Evolutionary conservation across 2,797 vertebrate genomes (phyloP), one percentile per base, ranked within the genome.

Genomic region (Pristis pectinata): DNA sequence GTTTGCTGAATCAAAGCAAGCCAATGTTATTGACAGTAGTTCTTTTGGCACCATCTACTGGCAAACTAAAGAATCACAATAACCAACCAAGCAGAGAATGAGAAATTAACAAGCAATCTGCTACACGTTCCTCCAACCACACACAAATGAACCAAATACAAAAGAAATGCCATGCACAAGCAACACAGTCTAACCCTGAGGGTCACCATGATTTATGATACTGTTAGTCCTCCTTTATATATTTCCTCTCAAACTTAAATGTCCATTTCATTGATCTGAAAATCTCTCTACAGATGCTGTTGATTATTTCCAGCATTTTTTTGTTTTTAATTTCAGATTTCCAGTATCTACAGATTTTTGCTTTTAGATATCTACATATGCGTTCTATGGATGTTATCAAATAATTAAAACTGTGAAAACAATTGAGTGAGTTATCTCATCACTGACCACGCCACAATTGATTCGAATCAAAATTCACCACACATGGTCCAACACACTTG

Each of bases 11-110:
- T 80, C 19, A 80, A 44, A 80, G 41, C 79, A 80, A 80, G 41
- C 41, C 74, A 80, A 87, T 13, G 11, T 61, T 22, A 41, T 24
- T 27, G 87, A 56, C 17, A 67, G 19, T 49, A 53, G 87, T 67
- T 64, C 87, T 41, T 67, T 91, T 37, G 37, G 61, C 87, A 67
- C 87, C 87, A 91, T 91, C 87, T 91, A 41, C 59, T 91, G 87
- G 22, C 19, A 41, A 41, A 0, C n/a, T 11, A n/a, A 91, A 67
- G 87, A 91, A 41, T 22, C 8, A 2, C 61, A 91, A 91, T 8
- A 41, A 24, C 17, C 4, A 67, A 85, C 59, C 37, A n/a, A 19
- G n/a, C 34, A 10, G 27, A 27, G 5, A 91, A 37, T 24, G 85
- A 61, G 27, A 30, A 56, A 85, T 27, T 24, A 30, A 56, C 77